phyloP scores from a whole-genome alignment of 2,888 invertebrate genomes.

The Trisateles emortualis region DNA sequence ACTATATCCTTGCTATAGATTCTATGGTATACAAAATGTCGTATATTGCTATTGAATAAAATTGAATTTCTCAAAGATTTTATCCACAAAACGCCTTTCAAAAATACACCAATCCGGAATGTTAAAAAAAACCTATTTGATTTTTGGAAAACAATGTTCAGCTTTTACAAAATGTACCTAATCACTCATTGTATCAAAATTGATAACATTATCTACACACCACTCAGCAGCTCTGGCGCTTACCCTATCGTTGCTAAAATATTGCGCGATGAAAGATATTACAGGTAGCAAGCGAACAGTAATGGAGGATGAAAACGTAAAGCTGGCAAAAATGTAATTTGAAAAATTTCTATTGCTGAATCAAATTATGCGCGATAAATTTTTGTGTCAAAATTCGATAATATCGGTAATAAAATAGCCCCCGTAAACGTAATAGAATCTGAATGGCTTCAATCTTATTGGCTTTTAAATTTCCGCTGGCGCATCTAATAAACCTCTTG shows the following conservation, averaged over 20 bases:
- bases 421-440: slow-evolving; percentile 37
- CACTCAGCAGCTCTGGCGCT: background rate
- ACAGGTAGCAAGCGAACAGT: slow-evolving; percentile 23
- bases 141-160: too few species aligned
- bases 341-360: slow-evolving; percentile 34
- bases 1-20: too few species aligned
- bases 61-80: too few species aligned
- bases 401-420: slow-evolving; percentile 41
- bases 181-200: slow-evolving; percentile 7
- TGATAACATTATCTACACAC: slow-evolving; percentile 24
- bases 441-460: slow-evolving; percentile 24
- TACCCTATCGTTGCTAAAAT: slow-evolving; percentile 24
- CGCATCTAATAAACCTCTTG: slow-evolving; percentile 11
- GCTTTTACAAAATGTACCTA: background rate
- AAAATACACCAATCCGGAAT: too few species aligned
- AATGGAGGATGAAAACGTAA: slow-evolving; percentile 43
- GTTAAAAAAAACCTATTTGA: too few species aligned
- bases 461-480: slow-evolving; percentile 20
- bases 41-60: too few species aligned
- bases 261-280: slow-evolving; percentile 35
- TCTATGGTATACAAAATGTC: too few species aligned
- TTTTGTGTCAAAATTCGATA: slow-evolving; percentile 47
- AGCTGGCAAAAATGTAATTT: slow-evolving; percentile 39
- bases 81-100: too few species aligned
- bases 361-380: slow-evolving; percentile 43